phyloP scores from a whole-genome alignment of 2,797 vertebrate genomes.

The Falco naumanni region DNA sequence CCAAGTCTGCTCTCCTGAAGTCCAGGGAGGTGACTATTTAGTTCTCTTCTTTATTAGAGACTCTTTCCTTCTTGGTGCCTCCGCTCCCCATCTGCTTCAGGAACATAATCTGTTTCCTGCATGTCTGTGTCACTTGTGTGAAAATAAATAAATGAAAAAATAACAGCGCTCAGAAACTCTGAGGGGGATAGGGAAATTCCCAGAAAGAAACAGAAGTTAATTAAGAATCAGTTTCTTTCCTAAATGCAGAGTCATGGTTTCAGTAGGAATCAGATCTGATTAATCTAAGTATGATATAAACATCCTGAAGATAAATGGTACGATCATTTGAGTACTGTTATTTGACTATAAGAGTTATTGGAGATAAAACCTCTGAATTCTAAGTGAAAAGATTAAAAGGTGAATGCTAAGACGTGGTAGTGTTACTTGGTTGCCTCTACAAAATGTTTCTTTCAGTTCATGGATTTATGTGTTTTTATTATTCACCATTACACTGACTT shows the following conservation, averaged over 20 bases:
- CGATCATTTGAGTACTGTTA: neutral
- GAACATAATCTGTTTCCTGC: neutral
- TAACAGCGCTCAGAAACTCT: neutral
- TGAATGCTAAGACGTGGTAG: neutral
- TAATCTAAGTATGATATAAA: neutral
- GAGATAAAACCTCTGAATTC: neutral
- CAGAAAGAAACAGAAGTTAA: neutral
- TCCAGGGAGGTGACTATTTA: neutral
- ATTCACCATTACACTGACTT: neutral
- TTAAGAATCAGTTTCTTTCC: neutral
- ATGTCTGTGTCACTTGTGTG: neutral
- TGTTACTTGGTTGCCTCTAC: neutral
- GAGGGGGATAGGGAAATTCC: neutral
- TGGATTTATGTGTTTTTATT: neutral
- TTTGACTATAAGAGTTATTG: neutral
- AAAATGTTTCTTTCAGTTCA: neutral
- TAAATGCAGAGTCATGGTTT: neutral
- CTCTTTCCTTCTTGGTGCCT: neutral
- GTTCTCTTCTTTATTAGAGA: neutral
- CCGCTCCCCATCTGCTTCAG: neutral
- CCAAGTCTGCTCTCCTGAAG: neutral
- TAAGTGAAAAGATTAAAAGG: neutral
- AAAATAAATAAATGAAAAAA: slow-evolving; percentile 2
- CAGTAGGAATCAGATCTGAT: neutral
- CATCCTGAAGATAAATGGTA: neutral